Evolutionary conservation across 1,140 invertebrate species (phyloP).

Genomic region (Cydia fagiglandana): DNA sequence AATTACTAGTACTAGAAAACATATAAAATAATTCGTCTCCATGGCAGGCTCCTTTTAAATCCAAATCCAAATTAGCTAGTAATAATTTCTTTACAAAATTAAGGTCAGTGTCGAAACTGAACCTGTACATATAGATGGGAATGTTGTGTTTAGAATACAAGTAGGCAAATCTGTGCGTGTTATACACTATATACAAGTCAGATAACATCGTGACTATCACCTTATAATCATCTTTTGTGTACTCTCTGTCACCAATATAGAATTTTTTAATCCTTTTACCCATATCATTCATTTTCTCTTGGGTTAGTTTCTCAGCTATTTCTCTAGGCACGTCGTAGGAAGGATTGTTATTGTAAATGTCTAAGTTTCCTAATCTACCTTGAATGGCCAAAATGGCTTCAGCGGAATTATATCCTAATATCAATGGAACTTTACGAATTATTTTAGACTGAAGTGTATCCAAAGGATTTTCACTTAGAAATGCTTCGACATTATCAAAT

Average conservation of each 20-base stretch:
- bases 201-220: slow-evolving; percentile 60
- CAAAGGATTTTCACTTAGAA: slow-evolving; percentile 66
- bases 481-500: slow-evolving; percentile 58
- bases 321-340: slow-evolving; percentile 64
- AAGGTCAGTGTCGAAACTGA: slow-evolving; percentile 68
- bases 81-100: slow-evolving; percentile 58
- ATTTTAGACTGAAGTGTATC: slow-evolving; percentile 61
- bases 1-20: slow-evolving; percentile 71
- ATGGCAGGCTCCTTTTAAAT: slow-evolving; percentile 79
- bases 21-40: slow-evolving; percentile 84
- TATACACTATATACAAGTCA: slow-evolving; percentile 69
- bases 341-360: slow-evolving; percentile 59
- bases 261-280: slow-evolving; percentile 69
- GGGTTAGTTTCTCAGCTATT: slow-evolving; percentile 46
- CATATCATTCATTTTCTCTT: slow-evolving; percentile 56
- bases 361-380: slow-evolving; percentile 50
- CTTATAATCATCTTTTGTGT: slow-evolving; percentile 51
- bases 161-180: slow-evolving; percentile 64
- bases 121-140: slow-evolving; percentile 77
- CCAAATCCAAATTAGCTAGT: slow-evolving; percentile 34
- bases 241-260: slow-evolving; percentile 72
- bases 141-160: slow-evolving; percentile 49
- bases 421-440: slow-evolving; percentile 80
- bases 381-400: slow-evolving; percentile 79
- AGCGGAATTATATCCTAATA: slow-evolving; percentile 80